Conservation (phyloP, 2,888 invertebrate species). For the Heliconius ethilla region DNA sequence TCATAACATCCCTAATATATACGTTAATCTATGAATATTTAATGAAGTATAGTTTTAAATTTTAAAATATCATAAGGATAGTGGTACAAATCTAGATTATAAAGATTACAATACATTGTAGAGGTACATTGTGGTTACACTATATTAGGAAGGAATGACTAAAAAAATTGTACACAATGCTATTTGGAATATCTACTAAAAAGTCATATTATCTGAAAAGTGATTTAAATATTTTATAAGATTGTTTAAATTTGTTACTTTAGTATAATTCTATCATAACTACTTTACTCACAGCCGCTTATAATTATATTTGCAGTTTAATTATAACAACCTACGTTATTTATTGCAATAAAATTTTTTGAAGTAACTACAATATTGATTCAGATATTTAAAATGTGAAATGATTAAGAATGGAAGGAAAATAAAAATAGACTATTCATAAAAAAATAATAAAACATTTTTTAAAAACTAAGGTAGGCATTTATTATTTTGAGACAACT, state of each 20-base stretch:
- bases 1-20: not conserved
- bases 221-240: slow-evolving; percentile 7
- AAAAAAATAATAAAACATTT: not conserved
- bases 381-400: not conserved
- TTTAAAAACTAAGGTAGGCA: not conserved
- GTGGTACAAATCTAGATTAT: slow-evolving; percentile 20
- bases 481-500: not conserved
- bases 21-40: slow-evolving; percentile 2
- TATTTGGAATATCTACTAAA: slow-evolving; percentile 1
- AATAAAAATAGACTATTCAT: not conserved
- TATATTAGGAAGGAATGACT: slow-evolving; percentile 21
- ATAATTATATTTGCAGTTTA: slow-evolving; percentile 31
- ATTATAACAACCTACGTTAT: slow-evolving; percentile 19
- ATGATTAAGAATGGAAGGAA: not conserved
- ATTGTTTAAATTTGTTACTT: slow-evolving; percentile 14
- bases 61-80: slow-evolving; percentile 11
- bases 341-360: not conserved
- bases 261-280: slow-evolving; percentile 18
- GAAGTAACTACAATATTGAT: not conserved
- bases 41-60: not conserved
- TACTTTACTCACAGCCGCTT: slow-evolving; percentile 36
- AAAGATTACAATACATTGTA: slow-evolving; percentile 27
- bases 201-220: not conserved
- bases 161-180: slow-evolving; percentile 15
- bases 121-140: slow-evolving; percentile 29